These are phyloP conservation scores for Corapipo altera DNA, from an alignment of 2,113 vertebrate species.

Conservation along the genomic window DNA sequence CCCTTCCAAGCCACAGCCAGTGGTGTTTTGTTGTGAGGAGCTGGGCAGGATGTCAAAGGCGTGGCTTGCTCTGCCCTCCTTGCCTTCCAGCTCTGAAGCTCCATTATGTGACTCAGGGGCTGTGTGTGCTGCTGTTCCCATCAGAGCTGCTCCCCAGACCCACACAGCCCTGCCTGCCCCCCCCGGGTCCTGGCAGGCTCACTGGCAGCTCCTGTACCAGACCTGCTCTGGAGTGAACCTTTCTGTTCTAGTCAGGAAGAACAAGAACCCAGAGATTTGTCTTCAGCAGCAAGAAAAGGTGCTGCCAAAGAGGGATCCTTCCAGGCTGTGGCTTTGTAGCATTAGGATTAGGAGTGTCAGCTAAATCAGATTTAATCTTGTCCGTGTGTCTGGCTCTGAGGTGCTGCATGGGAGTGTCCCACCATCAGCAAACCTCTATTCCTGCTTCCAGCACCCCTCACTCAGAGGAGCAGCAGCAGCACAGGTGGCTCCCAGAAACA, in stretches of 20 bases:
- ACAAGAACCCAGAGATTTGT: background rate
- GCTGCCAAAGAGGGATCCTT: background rate
- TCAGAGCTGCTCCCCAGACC: conserved; percentile 2
- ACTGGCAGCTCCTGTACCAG: background rate
- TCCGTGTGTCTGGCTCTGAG: background rate
- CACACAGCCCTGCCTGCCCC: background rate
- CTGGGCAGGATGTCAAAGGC: conserved; percentile 15
- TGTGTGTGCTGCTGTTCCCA: background rate
- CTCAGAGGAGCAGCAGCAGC: background rate
- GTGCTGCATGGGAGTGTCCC: background rate
- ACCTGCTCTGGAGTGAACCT: background rate
- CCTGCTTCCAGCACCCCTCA: background rate
- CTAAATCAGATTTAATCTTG: background rate
- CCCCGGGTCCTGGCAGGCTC: background rate
- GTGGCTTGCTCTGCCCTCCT: conserved; percentile 29
- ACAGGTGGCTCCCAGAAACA: accelerated
- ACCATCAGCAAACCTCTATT: background rate
- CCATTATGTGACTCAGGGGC: conserved; percentile 24
- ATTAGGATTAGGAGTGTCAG: background rate
- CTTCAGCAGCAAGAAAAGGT: background rate
- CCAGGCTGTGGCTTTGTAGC: background rate
- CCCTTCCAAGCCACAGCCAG: background rate
- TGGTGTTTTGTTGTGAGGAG: background rate
- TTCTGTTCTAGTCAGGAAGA: background rate
- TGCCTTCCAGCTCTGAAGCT: conserved; percentile 19